Evolutionary conservation across 2,113 vertebrate species (phyloP).

Genomic region (Aptenodytes forsteri): DNA sequence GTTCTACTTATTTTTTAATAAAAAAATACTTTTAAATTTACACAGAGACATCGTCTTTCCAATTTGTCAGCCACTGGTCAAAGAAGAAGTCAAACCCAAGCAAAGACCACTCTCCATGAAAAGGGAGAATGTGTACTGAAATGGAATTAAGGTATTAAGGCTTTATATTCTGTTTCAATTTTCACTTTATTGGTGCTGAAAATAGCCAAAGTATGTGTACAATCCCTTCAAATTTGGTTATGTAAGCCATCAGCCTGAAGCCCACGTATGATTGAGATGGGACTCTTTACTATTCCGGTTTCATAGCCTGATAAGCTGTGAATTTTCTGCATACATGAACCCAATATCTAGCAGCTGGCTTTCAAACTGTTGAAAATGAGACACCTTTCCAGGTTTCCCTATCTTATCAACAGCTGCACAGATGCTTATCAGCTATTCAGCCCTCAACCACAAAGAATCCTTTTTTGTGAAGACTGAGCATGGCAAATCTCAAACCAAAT

Average conservation of each 20-base stretch:
- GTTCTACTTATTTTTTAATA: not conserved
- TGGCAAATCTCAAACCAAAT: not conserved
- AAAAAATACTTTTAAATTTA: not conserved
- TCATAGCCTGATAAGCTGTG: not conserved
- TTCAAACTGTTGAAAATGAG: not conserved
- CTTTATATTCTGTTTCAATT: not conserved
- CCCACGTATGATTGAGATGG: accelerated
- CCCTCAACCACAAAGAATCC: not conserved
- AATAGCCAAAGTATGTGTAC: not conserved
- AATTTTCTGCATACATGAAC: not conserved
- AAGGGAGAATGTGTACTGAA: not conserved
- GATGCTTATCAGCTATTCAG: not conserved
- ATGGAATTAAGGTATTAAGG: not conserved
- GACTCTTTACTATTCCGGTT: not conserved
- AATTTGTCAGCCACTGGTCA: not conserved
- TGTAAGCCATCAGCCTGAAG: not conserved
- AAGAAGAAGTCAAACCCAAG: not conserved
- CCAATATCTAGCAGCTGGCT: not conserved
- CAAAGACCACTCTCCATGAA: not conserved
- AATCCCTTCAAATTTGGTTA: not conserved
- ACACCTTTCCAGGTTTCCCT: not conserved
- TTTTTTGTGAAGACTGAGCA: not conserved
- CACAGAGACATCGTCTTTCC: not conserved
- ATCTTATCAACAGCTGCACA: not conserved
- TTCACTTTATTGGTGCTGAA: not conserved